phyloP scores from a whole-genome alignment of 2,113 vertebrate genomes.

The Mesembrinibis cayennensis region DNA sequence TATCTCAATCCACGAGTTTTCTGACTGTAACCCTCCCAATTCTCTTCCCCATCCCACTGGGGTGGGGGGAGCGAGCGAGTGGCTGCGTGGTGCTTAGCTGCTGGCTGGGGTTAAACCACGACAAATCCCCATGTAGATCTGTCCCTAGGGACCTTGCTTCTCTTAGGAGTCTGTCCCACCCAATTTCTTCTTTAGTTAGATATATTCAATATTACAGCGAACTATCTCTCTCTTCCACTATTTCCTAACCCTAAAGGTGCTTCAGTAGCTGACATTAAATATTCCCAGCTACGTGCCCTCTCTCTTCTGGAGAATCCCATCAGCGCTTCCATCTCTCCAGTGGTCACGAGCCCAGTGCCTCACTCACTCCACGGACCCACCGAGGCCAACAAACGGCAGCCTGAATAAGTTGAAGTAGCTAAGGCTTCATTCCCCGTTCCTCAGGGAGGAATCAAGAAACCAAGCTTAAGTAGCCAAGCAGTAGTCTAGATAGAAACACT shows the following conservation, averaged over 20 bases:
- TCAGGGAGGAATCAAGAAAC: background rate
- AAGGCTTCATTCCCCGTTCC: background rate
- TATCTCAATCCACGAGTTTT: no score
- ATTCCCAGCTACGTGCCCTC: accelerated
- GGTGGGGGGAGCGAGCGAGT: no score
- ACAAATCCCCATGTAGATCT: background rate
- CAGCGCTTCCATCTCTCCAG: background rate
- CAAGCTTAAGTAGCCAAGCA: background rate
- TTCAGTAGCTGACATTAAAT: background rate
- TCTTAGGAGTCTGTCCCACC: background rate
- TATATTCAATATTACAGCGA: background rate
- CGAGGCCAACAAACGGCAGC: background rate
- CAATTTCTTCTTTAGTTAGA: background rate
- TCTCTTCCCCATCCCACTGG: no score
- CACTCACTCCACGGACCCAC: background rate
- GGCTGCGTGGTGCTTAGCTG: no score
- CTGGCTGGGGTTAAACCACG: no score
- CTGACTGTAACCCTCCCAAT: no score
- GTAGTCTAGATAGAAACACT: background rate
- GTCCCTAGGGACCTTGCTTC: accelerated
- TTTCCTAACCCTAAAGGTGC: background rate
- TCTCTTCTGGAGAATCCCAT: background rate
- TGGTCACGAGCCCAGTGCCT: accelerated
- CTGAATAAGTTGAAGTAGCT: background rate
- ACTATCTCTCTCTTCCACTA: background rate